A percentile compares a stretch with the other conserved stretches of the same genome.
These are phyloP conservation scores for Arvicanthis niloticus DNA, from an alignment of 2,113 vertebrate species.

Conservation along the genomic window DNA sequence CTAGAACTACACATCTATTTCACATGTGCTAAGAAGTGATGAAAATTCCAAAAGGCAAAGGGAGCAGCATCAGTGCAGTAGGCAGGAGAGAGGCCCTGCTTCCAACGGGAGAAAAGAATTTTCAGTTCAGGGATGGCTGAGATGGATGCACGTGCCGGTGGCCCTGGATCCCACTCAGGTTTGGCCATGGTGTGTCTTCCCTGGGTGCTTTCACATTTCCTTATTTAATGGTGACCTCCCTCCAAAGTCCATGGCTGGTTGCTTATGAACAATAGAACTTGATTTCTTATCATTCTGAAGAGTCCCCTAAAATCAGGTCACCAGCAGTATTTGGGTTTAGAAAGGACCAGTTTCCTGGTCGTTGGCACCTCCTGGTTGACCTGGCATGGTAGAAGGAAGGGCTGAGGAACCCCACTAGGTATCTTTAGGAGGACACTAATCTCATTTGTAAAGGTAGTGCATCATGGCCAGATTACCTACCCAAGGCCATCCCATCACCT, in stretches of 20 bases:
- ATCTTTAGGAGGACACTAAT: background rate
- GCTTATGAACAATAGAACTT: background rate
- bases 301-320: background rate
- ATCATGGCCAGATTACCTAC: background rate
- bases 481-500: background rate
- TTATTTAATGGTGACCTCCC: background rate
- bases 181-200: background rate
- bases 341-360: background rate
- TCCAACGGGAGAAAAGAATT: background rate
- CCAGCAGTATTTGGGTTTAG: background rate
- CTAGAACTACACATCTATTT: background rate
- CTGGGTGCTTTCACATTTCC: background rate
- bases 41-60: background rate
- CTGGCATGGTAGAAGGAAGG: background rate
- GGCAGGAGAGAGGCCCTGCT: background rate
- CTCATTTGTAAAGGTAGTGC: background rate
- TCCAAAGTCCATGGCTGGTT: background rate
- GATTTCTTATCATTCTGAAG: background rate
- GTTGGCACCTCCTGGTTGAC: background rate
- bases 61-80: fast-evolving
- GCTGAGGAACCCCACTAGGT: background rate
- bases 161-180: background rate
- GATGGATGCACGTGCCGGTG: background rate
- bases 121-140: background rate
- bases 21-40: background rate